Conservation (phyloP, 2,888 invertebrate species). For the Dolomedes plantarius region DNA sequence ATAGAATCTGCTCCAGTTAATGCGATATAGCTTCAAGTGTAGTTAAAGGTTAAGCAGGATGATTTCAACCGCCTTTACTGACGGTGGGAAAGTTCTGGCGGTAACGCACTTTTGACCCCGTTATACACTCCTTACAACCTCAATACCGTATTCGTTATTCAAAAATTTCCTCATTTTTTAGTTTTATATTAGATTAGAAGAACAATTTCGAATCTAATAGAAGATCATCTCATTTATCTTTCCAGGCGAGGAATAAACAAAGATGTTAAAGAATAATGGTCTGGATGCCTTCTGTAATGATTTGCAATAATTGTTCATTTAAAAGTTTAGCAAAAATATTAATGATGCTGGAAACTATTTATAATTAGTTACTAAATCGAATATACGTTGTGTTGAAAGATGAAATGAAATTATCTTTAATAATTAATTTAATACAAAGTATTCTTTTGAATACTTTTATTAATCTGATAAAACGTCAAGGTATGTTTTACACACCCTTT, state of each 20-base stretch:
- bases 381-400: neutral
- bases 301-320: neutral
- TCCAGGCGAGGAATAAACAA: neutral
- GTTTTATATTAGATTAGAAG: slow-evolving; percentile 13
- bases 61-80: slow-evolving; percentile 30
- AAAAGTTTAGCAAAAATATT: neutral
- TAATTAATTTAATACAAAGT: neutral
- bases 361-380: neutral
- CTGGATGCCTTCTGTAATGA: neutral
- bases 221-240: slow-evolving; percentile 5
- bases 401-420: neutral
- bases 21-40: slow-evolving; percentile 30
- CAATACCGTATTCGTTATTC: neutral
- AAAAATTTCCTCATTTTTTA: slow-evolving; percentile 19
- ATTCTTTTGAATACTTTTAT: neutral
- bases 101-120: slow-evolving; percentile 25
- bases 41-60: slow-evolving; percentile 42
- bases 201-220: slow-evolving; percentile 1
- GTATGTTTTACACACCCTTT: neutral
- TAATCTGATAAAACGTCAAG: neutral
- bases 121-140: slow-evolving; percentile 26
- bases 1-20: slow-evolving; percentile 41
- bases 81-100: slow-evolving; percentile 35
- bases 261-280: neutral
- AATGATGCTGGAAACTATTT: neutral